A percentile compares a stretch with the other conserved stretches of the same genome.
Evolutionary conservation across 2,113 vertebrate genomes (phyloP).

Genomic region (Raja brachyura): DNA sequence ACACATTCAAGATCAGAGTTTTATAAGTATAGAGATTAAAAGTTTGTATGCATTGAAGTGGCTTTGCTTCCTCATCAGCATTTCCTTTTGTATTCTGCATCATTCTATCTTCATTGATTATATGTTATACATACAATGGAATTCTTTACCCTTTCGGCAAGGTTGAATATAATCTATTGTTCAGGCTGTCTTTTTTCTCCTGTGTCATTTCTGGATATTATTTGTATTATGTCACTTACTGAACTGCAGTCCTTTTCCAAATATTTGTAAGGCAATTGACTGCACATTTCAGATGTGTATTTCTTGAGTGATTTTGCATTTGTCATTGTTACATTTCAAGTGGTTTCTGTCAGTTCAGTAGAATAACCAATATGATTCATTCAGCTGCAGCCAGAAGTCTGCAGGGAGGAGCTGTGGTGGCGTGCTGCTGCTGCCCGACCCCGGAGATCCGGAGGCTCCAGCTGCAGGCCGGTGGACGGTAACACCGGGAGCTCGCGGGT

Average conservation of each 20-base stretch:
- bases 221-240: neutral
- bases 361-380: neutral
- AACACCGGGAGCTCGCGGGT: no score
- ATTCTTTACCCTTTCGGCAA: neutral
- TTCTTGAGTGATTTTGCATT: neutral
- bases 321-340: conserved; percentile 4
- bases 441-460: no score
- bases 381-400: neutral
- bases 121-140: no score
- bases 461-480: no score
- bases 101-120: neutral
- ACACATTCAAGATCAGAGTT: no score
- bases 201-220: neutral
- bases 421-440: no score
- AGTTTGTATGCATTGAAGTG: neutral
- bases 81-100: neutral
- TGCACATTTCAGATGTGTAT: neutral
- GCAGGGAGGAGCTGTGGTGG: no score
- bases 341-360: neutral
- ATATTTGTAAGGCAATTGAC: neutral
- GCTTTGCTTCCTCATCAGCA: neutral
- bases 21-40: no score
- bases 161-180: neutral
- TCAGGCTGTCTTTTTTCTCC: no score
- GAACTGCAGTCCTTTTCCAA: neutral